Evolutionary conservation across 1,140 invertebrate genomes (phyloP).

Genomic region (Antheraea pernyi): DNA sequence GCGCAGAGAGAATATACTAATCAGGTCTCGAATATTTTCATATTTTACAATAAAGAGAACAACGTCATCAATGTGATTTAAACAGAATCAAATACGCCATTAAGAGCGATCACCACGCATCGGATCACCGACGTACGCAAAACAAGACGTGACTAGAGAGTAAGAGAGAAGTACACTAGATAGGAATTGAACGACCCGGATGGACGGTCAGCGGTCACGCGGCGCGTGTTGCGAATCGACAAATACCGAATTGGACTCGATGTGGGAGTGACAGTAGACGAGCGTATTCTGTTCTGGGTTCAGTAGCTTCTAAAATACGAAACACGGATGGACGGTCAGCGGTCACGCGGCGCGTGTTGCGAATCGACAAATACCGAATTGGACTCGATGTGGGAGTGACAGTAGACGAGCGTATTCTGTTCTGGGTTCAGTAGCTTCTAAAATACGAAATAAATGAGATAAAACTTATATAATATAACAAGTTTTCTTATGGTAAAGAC

Average conservation of each 20-base stretch:
- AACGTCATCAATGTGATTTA: neutral
- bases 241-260: neutral
- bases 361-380: neutral
- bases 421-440: neutral
- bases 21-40: no score
- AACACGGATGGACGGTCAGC: constrained; percentile 8
- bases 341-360: constrained; percentile 4
- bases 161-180: constrained; percentile 6
- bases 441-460: neutral
- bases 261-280: neutral
- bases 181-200: constrained; percentile 18
- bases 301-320: neutral
- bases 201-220: constrained; percentile 6
- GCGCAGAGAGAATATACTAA: no score
- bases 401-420: neutral
- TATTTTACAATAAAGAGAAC: neutral
- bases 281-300: neutral
- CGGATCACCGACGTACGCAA: neutral
- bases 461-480: no score
- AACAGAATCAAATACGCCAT: constrained; percentile 3
- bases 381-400: neutral
- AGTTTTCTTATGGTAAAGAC: no score
- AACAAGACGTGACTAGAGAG: constrained; percentile 6
- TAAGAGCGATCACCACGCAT: neutral
- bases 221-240: constrained; percentile 4